These are phyloP conservation scores for Bos indicus DNA, from an alignment of 2,113 vertebrate species.

Conservation along the genomic window DNA sequence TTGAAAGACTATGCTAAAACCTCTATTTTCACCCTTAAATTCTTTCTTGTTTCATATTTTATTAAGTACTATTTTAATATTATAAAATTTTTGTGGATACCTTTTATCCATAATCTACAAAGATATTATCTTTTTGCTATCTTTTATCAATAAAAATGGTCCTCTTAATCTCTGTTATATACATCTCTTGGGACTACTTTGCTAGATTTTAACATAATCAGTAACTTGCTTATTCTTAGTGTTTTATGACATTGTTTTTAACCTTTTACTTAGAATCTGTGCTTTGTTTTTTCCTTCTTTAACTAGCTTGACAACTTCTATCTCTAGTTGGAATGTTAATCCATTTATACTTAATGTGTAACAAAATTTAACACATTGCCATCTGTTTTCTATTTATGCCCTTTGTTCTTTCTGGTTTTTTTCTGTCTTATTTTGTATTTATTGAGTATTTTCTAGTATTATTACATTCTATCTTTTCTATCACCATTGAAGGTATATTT, in stretches of 20 bases:
- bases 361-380: background rate
- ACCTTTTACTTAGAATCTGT: background rate
- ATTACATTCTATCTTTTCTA: background rate
- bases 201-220: background rate
- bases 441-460: background rate
- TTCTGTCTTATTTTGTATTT: background rate
- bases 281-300: background rate
- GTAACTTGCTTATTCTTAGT: background rate
- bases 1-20: background rate
- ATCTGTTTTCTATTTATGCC: background rate
- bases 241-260: background rate
- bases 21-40: background rate
- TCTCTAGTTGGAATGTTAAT: background rate
- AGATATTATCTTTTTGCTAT: background rate
- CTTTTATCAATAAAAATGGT: background rate
- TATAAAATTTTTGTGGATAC: background rate
- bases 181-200: background rate
- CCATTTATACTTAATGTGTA: background rate
- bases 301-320: background rate
- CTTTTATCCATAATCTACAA: background rate
- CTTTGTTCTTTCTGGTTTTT: background rate
- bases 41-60: background rate
- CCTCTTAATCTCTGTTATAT: background rate
- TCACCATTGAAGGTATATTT: background rate
- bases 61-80: background rate